Conservation (phyloP, 2,797 vertebrate genomes). For the Siniperca obscura region DNA sequence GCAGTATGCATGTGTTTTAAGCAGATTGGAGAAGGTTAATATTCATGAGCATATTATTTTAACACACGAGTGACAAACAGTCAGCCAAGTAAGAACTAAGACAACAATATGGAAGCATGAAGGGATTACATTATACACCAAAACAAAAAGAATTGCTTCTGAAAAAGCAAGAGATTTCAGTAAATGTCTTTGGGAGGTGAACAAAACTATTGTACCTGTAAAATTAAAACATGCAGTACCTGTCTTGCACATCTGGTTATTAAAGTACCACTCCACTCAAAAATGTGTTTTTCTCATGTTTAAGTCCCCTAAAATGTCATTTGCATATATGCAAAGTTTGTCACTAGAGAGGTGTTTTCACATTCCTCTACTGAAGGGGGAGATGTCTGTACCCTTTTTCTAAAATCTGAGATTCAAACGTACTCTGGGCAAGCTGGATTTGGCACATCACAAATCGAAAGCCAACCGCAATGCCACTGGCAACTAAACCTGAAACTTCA, state of each 20-base stretch:
- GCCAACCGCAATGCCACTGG: too few species aligned
- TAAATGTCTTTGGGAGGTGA: constrained; percentile 22
- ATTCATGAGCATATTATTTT: constrained; percentile 71
- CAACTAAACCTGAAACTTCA: too few species aligned
- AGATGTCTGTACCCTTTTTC: too few species aligned
- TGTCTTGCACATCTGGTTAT: not conserved
- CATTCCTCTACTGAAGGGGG: too few species aligned
- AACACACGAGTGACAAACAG: constrained; percentile 53
- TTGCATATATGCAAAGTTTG: too few species aligned
- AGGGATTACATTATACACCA: constrained; percentile 53
- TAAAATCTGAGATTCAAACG: too few species aligned
- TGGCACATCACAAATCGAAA: too few species aligned
- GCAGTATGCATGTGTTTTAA: constrained; percentile 46
- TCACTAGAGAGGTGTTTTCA: too few species aligned
- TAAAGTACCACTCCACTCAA: too few species aligned
- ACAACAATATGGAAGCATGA: constrained; percentile 58
- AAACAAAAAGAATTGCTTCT: constrained; percentile 30
- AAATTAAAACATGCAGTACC: not conserved
- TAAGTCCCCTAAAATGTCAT: too few species aligned
- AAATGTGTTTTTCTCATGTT: too few species aligned
- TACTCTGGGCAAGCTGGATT: too few species aligned
- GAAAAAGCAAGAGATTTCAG: constrained; percentile 13
- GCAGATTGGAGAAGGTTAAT: constrained; percentile 63
- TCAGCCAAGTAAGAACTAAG: constrained; percentile 38
- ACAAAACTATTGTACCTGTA: not conserved